Evolutionary conservation across 2,113 vertebrate species (phyloP).

Genomic region (Oceanodroma tethys): DNA sequence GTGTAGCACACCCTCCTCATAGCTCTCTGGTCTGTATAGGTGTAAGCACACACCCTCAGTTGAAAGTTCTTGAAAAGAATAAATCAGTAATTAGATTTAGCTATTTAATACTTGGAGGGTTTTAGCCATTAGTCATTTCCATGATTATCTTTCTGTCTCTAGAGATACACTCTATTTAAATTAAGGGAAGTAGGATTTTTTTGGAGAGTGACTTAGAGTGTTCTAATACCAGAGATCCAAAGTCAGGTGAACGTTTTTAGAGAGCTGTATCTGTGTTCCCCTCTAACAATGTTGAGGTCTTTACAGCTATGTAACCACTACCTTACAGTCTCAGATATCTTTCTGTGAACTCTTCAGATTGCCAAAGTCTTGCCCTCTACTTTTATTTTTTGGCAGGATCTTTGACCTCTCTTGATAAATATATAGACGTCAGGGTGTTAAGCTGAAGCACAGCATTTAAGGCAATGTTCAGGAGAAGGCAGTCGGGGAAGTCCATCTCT

Average conservation of each 20-base stretch:
- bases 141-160: background rate
- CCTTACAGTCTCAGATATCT: background rate
- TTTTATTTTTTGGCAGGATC: background rate
- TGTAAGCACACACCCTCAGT: too few relatives aligned
- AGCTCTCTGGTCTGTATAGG: background rate
- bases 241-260: background rate
- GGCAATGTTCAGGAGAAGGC: background rate
- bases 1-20: accelerated
- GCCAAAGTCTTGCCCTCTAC: background rate
- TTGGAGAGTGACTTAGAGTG: background rate
- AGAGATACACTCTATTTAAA: background rate
- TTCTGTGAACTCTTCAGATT: background rate
- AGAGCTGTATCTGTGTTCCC: background rate
- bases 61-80: background rate
- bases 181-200: background rate
- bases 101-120: background rate
- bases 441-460: background rate
- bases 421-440: background rate
- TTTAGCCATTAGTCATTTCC: background rate
- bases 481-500: background rate
- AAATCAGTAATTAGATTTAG: background rate
- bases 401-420: background rate
- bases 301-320: accelerated
- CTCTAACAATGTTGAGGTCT: accelerated
- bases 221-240: background rate